Evolutionary conservation across 2,113 vertebrate species (phyloP).

Genomic region (Orthonyx spaldingii): DNA sequence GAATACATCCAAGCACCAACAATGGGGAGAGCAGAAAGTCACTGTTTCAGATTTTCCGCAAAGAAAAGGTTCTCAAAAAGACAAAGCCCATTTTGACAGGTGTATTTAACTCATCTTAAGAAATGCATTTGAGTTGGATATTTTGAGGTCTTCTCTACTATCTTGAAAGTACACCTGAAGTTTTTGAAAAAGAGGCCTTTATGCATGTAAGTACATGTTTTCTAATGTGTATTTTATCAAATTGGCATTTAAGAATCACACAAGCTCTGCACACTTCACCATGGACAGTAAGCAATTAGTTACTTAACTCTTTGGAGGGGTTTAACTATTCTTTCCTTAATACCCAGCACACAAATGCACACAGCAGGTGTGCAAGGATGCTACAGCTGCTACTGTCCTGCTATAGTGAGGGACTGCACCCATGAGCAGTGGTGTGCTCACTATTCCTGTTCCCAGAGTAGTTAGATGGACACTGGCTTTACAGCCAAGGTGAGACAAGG

Average conservation of each 20-base stretch:
- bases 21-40: not conserved
- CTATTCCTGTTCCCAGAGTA: not conserved
- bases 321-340: not conserved
- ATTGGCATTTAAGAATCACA: not conserved
- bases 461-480: not conserved
- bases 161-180: not conserved
- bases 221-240: not conserved
- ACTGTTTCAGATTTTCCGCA: not conserved
- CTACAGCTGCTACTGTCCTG: not conserved
- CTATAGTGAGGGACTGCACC: not conserved
- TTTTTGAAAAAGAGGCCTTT: not conserved
- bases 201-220: not conserved
- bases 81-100: not conserved
- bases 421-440: rapidly evolving
- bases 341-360: not conserved
- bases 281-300: not conserved
- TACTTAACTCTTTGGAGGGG: not conserved
- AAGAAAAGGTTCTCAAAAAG: not conserved
- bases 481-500: not conserved
- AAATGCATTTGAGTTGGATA: not conserved
- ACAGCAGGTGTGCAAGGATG: not conserved
- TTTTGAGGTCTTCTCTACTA: not conserved
- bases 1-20: not conserved
- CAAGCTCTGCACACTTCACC: not conserved
- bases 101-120: not conserved